A percentile compares a stretch with the other conserved stretches of the same genome.
Evolutionary conservation across 2,113 vertebrate species (phyloP).

Genomic region (Formicarius rufipectus): DNA sequence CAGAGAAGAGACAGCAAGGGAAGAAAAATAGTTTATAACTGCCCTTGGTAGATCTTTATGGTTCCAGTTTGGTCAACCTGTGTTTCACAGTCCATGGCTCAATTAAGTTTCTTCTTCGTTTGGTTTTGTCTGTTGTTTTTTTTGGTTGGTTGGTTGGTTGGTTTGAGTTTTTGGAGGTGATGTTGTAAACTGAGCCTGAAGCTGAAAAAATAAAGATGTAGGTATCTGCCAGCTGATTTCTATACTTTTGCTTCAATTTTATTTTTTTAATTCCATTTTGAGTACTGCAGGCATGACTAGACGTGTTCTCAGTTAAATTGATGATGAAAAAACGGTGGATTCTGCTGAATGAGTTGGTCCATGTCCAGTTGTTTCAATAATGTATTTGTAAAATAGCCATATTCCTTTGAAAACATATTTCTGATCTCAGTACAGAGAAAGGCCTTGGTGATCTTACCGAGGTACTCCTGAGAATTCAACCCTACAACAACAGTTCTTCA

Average conservation of each 20-base stretch:
- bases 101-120: neutral
- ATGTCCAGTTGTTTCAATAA: neutral
- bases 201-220: neutral
- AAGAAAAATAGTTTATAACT: neutral
- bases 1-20: neutral
- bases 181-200: neutral
- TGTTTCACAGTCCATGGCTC: neutral
- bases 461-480: neutral
- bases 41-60: neutral
- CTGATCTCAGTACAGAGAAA: neutral
- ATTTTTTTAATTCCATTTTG: neutral
- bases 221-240: neutral
- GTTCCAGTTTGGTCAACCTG: neutral
- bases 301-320: neutral
- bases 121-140: neutral
- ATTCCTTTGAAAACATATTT: neutral
- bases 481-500: neutral
- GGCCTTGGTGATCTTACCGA: fast-evolving
- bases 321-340: neutral
- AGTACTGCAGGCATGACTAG: neutral
- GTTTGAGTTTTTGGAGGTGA: too few relatives aligned
- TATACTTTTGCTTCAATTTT: neutral
- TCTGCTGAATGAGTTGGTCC: neutral
- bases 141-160: neutral
- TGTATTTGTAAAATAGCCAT: neutral